phyloP scores from a whole-genome alignment of 2,888 invertebrate species.

The Proisotoma minuta region DNA sequence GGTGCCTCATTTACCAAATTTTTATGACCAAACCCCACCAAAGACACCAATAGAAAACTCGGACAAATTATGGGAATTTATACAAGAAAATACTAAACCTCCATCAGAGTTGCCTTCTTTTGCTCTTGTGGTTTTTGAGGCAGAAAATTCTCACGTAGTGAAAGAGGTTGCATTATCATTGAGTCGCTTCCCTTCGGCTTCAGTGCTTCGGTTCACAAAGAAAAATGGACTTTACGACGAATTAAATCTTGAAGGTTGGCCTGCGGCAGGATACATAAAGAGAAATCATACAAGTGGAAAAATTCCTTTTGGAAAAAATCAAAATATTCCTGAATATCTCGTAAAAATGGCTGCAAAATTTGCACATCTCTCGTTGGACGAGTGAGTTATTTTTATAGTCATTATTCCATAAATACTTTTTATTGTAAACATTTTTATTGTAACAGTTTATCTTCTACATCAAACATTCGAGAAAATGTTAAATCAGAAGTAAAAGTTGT shows the following conservation, averaged over 20 bases:
- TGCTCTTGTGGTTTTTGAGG: conserved; percentile 65
- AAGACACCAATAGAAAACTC: conserved; percentile 36
- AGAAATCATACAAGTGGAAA: conserved; percentile 19
- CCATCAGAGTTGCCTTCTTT: conserved; percentile 50
- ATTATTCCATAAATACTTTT: background rate
- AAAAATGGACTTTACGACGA: conserved; percentile 32
- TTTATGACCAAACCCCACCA: conserved; percentile 10
- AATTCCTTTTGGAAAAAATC: conserved; percentile 27
- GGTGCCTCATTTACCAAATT: conserved; percentile 26
- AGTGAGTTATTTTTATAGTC: conserved; percentile 6
- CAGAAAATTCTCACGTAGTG: conserved; percentile 57
- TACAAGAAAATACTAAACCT: conserved; percentile 38
- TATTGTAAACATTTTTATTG: background rate
- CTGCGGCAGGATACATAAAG: conserved; percentile 39
- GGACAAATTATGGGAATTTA: conserved; percentile 56
- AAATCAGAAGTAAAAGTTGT: conserved; percentile 9
- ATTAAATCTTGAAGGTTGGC: conserved; percentile 39
- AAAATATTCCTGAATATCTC: conserved; percentile 25
- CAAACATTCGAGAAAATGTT: background rate
- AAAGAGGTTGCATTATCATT: conserved; percentile 60
- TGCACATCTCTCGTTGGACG: background rate
- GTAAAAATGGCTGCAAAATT: background rate
- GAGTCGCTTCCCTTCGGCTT: conserved; percentile 23
- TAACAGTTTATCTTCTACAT: background rate
- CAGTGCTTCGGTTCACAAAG: conserved; percentile 32